Evolutionary conservation across 2,113 vertebrate genomes (phyloP), one percentile per base, ranked within the genome.

Genomic region (Mormoops blainvillei): DNA sequence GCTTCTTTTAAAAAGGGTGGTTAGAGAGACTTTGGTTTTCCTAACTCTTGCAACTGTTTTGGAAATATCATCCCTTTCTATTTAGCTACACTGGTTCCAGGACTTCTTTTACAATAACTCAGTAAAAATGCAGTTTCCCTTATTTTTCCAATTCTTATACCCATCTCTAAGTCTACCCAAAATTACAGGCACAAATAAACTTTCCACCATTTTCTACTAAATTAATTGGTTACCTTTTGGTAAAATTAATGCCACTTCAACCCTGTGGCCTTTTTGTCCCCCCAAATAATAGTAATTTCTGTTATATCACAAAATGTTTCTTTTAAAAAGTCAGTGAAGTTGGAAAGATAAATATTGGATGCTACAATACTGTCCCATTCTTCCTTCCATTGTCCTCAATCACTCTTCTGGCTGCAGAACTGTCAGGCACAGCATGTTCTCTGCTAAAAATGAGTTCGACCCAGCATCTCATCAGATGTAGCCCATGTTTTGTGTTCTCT

Each of bases 401-500:
- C 50, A 89, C 15, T 87, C 43, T 92, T 80, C 63, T 67, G 63
- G 22, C 50, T 84, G 13, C n/a, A 54, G 43, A 73, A 83, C 52
- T 81, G 48, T 86, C 63, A 89, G 10, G 7, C 91, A 89, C 86
- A 97, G 97, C 86, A 81, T 73, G 95, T 6, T 7, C 4, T 36
- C 56, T 81, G 19, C 73, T 86, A 83, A 96, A 97, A 95, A 71
- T 36, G 74, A 94, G 73, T 93, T 89, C 52, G 68, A 5, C 74
- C 41, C 82, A 87, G 95, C 61, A 18, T 95, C 94, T 86, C 94
- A 88, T 95, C 93, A 94, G 56, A 84, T 81, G 26, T 38, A 56
- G 82, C 2, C 71, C 33, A 9, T 67, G 93, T 91, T 96, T 94
- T 96, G 88, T 81, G 58, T 89, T 94, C 86, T 96, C 86, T 97